Base-by-base conservation (phyloP, 2,888 invertebrate genomes). In the Leptopilina syphax region DNA sequence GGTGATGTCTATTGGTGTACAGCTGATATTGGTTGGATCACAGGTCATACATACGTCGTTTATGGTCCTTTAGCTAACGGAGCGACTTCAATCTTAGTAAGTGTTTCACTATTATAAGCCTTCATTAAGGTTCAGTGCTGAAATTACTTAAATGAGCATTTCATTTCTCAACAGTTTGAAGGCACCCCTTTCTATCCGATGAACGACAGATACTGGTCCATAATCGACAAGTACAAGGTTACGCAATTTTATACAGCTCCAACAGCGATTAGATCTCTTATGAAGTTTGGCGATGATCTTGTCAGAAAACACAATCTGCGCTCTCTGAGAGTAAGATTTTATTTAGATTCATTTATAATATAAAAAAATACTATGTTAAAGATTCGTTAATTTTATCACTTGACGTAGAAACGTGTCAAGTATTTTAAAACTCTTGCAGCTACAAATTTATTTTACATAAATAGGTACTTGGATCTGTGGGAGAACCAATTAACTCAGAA, bases 191-290 rank as follows among this genome's bases (percentile, higher is more conserved):
- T 98, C 91, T 97, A 96, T 92, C 99, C 99, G 2, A 95, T 96
- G 83, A 96, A 98, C 88, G 97, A 97, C 89, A 95, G 99, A 79
- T 98, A 97, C 92, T 99, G 99, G 99, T 93, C 94, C 9, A 94
- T 99, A 9, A 94, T 98, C 81, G 96, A 98, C 88, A 98, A 99
- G 91, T 99, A 99, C 92, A 96, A 96, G 92, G 97, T 99, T 34
- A 96, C 95, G 73, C 98, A 98, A 93, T 98, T 99, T 92, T 99
- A 99, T 93, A 99, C 99, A 0, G 99, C 99, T 0, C 99, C 99
- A 0, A 99, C 99, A 4, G 99, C 99, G 18, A 97, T 99, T 83
- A 94, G 99, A 82, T 96, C 99, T 1, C 94, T 99, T 41, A 98
- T 98, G 97, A 98, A 98, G 91, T 98, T 96, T 89, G 98, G 98